Conservation (phyloP, 2,888 invertebrate species). For the Cybosia mesomella region DNA sequence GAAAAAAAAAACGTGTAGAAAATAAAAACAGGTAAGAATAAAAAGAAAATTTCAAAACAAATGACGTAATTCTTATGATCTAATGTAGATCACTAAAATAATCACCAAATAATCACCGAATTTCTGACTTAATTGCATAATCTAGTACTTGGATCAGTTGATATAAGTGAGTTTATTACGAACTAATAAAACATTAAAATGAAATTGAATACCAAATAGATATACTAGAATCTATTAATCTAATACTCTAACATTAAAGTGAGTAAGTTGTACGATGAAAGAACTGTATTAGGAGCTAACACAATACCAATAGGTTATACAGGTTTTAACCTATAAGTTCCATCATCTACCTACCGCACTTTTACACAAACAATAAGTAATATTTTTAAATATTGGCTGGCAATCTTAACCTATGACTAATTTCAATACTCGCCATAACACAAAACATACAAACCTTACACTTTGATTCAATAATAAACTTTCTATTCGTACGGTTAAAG, state of each 20-base stretch:
- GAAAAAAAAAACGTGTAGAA: no score
- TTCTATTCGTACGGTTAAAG: constrained; percentile 29
- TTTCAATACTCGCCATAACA: constrained; percentile 47
- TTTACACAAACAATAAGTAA: constrained; percentile 65
- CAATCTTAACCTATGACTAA: constrained; percentile 70
- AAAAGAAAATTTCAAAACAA: no score
- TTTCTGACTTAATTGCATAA: no score
- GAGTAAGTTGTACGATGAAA: background rate
- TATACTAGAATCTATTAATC: background rate
- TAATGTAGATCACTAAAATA: no score
- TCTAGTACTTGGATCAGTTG: no score
- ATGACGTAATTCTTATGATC: no score
- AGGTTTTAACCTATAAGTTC: background rate
- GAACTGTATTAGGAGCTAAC: constrained; percentile 13
- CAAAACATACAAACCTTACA: constrained; percentile 25
- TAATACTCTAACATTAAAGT: background rate
- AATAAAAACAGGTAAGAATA: no score
- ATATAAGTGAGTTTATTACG: no score
- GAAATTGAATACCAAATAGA: no score
- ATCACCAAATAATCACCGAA: no score
- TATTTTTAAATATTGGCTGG: constrained; percentile 68
- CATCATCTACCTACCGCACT: constrained; percentile 50
- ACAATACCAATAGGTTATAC: constrained; percentile 29
- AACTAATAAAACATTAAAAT: no score
- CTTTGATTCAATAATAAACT: constrained; percentile 28